Evolutionary conservation across 1,140 invertebrate species (phyloP).

Genomic region (Nasonia giraulti): DNA sequence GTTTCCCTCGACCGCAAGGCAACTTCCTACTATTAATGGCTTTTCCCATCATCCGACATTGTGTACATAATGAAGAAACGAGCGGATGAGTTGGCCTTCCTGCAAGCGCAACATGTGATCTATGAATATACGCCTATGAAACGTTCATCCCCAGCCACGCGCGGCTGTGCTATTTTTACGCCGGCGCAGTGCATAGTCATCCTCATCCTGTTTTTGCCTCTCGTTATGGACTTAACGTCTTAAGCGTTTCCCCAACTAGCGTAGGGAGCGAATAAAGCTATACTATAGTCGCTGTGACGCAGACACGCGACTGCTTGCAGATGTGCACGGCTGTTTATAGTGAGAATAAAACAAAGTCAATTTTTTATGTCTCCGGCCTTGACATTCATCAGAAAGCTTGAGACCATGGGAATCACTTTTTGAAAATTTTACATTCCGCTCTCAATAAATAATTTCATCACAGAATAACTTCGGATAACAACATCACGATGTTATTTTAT

Average conservation of each 20-base stretch:
- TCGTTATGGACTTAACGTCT: background rate
- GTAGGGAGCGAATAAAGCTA: background rate
- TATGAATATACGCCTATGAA: conserved; percentile 12
- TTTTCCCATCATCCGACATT: background rate
- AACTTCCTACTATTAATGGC: conserved; percentile 4
- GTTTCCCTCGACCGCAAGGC: background rate
- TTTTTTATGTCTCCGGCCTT: too few relatives aligned
- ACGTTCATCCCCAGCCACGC: background rate
- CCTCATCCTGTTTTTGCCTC: background rate
- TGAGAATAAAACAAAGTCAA: background rate
- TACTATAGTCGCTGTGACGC: background rate
- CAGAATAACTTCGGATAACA: too few relatives aligned
- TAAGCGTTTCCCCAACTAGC: background rate
- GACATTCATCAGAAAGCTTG: too few relatives aligned
- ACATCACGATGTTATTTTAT: too few relatives aligned
- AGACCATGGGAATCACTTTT: too few relatives aligned
- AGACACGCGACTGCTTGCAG: background rate
- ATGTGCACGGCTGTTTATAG: background rate
- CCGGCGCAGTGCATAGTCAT: background rate
- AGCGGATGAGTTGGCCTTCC: background rate
- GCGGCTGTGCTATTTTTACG: background rate
- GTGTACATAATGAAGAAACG: background rate
- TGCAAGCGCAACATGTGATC: background rate
- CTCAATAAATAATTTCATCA: too few relatives aligned
- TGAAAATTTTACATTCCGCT: too few relatives aligned